phyloP scores from a whole-genome alignment of 2,113 vertebrate genomes.

The Lagopus leucura region DNA sequence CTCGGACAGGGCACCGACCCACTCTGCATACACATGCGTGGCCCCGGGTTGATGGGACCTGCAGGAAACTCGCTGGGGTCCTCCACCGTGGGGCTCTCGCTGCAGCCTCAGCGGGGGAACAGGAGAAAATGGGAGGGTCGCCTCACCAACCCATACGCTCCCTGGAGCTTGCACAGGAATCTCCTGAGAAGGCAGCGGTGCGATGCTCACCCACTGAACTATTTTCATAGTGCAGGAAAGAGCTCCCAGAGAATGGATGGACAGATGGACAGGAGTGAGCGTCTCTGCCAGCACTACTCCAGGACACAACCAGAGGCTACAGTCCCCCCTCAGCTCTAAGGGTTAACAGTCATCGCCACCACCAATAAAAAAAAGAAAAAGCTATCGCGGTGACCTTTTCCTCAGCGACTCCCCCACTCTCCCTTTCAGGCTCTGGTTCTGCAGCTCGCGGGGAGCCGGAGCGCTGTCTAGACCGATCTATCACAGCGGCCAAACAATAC shows the following conservation, averaged over 20 bases:
- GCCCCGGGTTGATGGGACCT: background rate
- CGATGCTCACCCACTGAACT: slow-evolving; percentile 41
- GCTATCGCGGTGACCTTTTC: slow-evolving; percentile 69
- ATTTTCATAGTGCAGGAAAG: slow-evolving; percentile 62
- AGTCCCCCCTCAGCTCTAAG: slow-evolving; percentile 6
- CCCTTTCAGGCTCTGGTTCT: slow-evolving; percentile 66
- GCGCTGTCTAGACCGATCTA: slow-evolving; percentile 86
- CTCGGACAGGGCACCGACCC: background rate
- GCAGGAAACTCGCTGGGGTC: background rate
- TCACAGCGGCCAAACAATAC: slow-evolving; percentile 79
- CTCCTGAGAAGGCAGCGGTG: slow-evolving; percentile 55
- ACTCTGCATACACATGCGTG: fast-evolving
- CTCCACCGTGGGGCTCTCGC: background rate
- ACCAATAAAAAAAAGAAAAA: background rate
- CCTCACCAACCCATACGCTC: background rate
- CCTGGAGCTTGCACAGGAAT: slow-evolving; percentile 48
- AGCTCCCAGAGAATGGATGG: slow-evolving; percentile 8
- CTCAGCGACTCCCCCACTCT: slow-evolving; percentile 65
- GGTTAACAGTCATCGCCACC: slow-evolving; percentile 59
- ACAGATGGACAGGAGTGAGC: background rate
- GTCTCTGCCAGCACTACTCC: background rate
- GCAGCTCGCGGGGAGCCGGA: slow-evolving; percentile 80
- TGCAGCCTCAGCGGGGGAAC: background rate
- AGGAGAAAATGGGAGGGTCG: background rate
- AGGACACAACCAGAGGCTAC: background rate